Conservation (phyloP, 2,113 vertebrate species). For the Sylvilagus bachmani region DNA sequence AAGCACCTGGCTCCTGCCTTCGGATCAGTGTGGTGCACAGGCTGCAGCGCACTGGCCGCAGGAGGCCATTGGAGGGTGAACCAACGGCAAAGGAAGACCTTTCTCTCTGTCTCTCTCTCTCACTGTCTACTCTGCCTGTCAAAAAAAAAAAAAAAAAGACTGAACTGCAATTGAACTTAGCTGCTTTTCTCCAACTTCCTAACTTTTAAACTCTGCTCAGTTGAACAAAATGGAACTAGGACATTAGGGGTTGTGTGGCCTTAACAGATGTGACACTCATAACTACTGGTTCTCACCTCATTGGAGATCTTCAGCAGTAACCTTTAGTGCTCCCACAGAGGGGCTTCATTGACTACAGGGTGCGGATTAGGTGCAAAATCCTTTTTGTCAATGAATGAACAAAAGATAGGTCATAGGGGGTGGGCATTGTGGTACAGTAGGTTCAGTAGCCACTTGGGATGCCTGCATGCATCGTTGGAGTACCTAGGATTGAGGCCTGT, state of each 20-base stretch:
- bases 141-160: too few species aligned
- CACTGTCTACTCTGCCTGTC: too few species aligned
- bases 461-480: too few species aligned
- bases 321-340: background rate
- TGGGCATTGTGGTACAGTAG: too few species aligned
- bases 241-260: background rate
- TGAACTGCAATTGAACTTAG: background rate
- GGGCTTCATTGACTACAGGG: background rate
- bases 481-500: too few species aligned
- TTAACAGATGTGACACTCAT: background rate
- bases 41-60: too few species aligned
- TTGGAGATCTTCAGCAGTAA: background rate
- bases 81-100: too few species aligned
- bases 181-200: background rate
- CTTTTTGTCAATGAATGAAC: background rate
- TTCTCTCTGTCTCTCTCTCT: too few species aligned
- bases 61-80: too few species aligned
- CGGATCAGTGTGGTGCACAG: too few species aligned
- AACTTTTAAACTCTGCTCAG: constrained; percentile 34
- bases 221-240: constrained; percentile 38
- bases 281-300: background rate
- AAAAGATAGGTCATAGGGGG: background rate
- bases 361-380: background rate
- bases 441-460: too few species aligned
- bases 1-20: too few species aligned